Base-by-base conservation (phyloP, 1,140 invertebrate species). In the Glossosoma conforme region DNA sequence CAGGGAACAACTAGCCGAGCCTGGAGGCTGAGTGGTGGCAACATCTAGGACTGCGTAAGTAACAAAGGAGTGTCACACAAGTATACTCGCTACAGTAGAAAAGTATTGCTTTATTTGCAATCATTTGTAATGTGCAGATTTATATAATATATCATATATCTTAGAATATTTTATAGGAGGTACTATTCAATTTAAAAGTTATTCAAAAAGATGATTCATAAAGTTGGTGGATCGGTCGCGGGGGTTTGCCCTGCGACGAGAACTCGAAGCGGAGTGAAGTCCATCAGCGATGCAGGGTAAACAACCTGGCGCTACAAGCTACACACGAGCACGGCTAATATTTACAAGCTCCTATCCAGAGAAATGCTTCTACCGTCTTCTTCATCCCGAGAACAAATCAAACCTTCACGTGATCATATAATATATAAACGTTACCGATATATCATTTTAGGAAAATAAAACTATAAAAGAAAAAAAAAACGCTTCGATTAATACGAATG, bases 91-190 rank as follows among this genome's bases (percentile, higher is more conserved):
- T 58, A 58, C 47, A 58, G 56, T 58, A 58, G 56, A 58, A 58
- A 58, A 58, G 56, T 58, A 58, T 58, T 58, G 56, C 56, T 58
- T 58, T 52, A 54, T 58, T 58, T 58, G 56, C 56, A 58, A 58
- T 58, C 54, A 58, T 58, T 58, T 58, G 56, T 58, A 58, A 58
- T 58, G 56, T 58, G 56, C 56, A 58, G 56, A 58, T 54, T 54
- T 44, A 30, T 54, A 22, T 54, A 54, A 54, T 54, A 49, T 57
- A 57, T n/a, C n/a, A n/a, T 44, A 54, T 54, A 58, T 53, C 56
- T 54, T 58, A 58, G 51, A 53, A 54, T 58, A 58, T 58, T 44
- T 47, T 50, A 44, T 52, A 56, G 38, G 45, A 50, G 46, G 45
- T 58, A 58, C 51, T 58, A 53, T 53, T 48, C 45, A 50, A 50